These are phyloP conservation scores for Physocephala rufipes DNA, from an alignment of 2,888 invertebrate genomes.

Conservation along the genomic window DNA sequence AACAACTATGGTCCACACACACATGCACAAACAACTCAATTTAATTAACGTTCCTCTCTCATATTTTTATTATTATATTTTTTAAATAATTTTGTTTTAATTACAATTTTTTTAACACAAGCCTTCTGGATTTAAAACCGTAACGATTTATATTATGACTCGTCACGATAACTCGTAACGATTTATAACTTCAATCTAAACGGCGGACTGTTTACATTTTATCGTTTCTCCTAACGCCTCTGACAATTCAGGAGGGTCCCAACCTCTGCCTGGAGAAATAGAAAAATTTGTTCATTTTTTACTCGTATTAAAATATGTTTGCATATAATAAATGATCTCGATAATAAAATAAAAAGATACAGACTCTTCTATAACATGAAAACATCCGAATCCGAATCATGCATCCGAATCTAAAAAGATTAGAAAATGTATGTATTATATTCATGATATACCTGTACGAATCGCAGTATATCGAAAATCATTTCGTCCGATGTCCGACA, in stretches of 20 bases:
- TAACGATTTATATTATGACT: not conserved
- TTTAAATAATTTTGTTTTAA: not conserved
- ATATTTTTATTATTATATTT: not conserved
- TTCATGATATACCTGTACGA: conserved; percentile 53
- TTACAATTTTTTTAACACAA: not conserved
- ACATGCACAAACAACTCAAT: too few species aligned
- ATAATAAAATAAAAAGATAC: not conserved
- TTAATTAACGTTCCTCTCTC: not conserved
- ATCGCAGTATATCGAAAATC: conserved; percentile 62
- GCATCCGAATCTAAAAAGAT: too few species aligned
- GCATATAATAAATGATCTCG: too few species aligned
- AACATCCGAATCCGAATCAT: not conserved
- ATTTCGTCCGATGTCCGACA: conserved; percentile 62
- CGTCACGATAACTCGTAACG: too few species aligned
- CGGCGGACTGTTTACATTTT: not conserved
- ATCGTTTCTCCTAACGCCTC: conserved; percentile 53
- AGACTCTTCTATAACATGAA: not conserved
- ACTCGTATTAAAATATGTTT: too few species aligned
- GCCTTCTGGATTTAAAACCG: conserved; percentile 20
- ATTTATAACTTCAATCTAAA: not conserved
- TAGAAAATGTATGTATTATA: too few species aligned
- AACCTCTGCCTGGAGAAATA: conserved; percentile 51
- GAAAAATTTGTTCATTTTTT: not conserved
- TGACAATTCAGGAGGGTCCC: conserved; percentile 60
- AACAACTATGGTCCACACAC: too few species aligned